Evolutionary conservation across 2,888 invertebrate species (phyloP), one percentile per base, ranked within the genome.

Genomic region (Euphydryas editha): DNA sequence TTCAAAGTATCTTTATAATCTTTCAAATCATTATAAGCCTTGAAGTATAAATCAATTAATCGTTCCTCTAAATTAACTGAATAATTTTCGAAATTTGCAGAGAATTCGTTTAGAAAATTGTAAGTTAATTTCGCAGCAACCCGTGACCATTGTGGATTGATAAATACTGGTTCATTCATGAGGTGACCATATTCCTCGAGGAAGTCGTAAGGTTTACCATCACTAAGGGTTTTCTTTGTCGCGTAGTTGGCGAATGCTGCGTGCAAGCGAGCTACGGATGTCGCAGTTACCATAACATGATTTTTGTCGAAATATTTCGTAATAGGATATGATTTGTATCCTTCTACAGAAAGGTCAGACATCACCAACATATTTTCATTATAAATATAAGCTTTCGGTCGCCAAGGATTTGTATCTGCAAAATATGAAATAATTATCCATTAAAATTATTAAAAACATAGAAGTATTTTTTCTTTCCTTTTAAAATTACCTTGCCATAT

Each of bases 181-280:
- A 85, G 39, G 24, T 81, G 67, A 0, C 73, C 76, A 70, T 83
- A 70, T 17, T 84, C 78, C 11, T 82, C 68, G 11, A 82, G 68
- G 39, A 84, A 75, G 62, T 75, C 77, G 72, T 81, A 85, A 0
- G 77, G 69, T 6, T 36, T 24, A 11, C 44, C 15, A 11, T 46
- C 62, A 18, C 68, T 62, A 20, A 69, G 62, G 47, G 60, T 74
- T 66, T 78, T 82, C 20, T 72, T 73, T 0, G 86, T 82, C 66
- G 83, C 83, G 67, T 83, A 82, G 75, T 86, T 86, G 20, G 84
- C 80, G 70, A 81, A 82, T 2, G 84, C 80, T 0, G 91, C 90
- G 74, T 92, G 91, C 70, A 87, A 89, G 13, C 83, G 81, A 1
- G 90, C 91, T 3, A 89, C 24, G 2, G 88, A 73, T 0, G 79